These are phyloP conservation scores for Mobula hypostoma DNA, from an alignment of 2,113 vertebrate species.

Conservation along the genomic window DNA sequence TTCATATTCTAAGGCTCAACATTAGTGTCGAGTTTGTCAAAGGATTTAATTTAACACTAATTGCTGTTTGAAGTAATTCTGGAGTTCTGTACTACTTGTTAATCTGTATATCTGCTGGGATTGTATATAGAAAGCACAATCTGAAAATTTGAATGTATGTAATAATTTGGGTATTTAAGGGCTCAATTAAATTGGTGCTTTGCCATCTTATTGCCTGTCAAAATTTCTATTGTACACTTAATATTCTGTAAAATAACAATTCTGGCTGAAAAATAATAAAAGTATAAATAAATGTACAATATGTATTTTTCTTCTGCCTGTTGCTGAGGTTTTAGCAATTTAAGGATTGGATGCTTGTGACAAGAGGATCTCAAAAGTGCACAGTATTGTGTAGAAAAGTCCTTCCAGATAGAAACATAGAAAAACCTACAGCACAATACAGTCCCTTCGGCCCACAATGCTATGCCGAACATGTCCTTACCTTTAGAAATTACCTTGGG, in stretches of 20 bases:
- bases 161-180: constrained; percentile 25
- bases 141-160: background rate
- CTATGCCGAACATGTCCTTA: too few species aligned
- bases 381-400: background rate
- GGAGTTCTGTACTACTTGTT: background rate
- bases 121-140: constrained; percentile 30
- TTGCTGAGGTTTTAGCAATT: background rate
- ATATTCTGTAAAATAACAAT: constrained; percentile 11
- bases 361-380: background rate
- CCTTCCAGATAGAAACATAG: background rate
- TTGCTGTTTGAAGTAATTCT: constrained; percentile 3
- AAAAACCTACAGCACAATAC: too few species aligned
- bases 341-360: background rate
- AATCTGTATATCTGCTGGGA: constrained; percentile 16
- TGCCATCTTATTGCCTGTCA: background rate
- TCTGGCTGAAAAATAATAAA: constrained; percentile 22
- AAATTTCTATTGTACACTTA: background rate
- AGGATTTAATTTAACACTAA: constrained; percentile 21
- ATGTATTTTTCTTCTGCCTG: background rate
- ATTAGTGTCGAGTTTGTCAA: background rate
- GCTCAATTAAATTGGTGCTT: background rate
- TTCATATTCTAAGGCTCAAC: background rate
- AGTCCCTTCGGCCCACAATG: too few species aligned
- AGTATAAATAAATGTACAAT: constrained; percentile 16
- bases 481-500: too few species aligned